Percentiles rank a stretch among this genome's conserved stretches.
Evolutionary conservation across 2,888 invertebrate species (phyloP).

Genomic region (Tetragonula carbonaria): DNA sequence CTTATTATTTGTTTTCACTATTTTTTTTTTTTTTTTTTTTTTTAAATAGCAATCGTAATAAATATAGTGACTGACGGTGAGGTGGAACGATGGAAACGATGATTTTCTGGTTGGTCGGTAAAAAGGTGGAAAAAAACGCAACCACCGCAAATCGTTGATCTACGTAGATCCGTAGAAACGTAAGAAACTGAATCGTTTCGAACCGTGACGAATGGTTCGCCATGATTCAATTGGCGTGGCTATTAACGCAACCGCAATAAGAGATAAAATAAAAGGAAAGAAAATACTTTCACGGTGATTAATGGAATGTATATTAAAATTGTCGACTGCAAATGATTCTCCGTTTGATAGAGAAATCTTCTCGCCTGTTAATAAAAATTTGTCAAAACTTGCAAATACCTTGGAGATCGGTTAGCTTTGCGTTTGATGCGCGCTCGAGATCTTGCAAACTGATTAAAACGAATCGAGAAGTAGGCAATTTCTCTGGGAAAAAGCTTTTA

Average conservation of each 20-base stretch:
- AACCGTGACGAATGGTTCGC: slow-evolving; percentile 20
- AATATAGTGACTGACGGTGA: not conserved
- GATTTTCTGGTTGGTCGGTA: slow-evolving; percentile 33
- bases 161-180: slow-evolving; percentile 22
- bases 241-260: slow-evolving; percentile 48
- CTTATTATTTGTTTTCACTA: not conserved
- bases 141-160: slow-evolving; percentile 51
- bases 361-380: slow-evolving; percentile 1
- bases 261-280: not conserved
- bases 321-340: slow-evolving; percentile 8
- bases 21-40: not conserved
- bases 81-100: not conserved
- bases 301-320: slow-evolving; percentile 13
- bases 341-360: slow-evolving; percentile 3
- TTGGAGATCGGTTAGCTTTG: not conserved
- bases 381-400: not conserved
- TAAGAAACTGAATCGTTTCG: slow-evolving; percentile 54
- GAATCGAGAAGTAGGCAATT: not conserved
- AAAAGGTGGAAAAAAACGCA: slow-evolving; percentile 24
- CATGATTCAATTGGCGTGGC: slow-evolving; percentile 27
- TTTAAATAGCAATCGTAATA: not conserved
- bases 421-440: not conserved
- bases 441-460: not conserved
- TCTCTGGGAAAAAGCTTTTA: not conserved
- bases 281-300: slow-evolving; percentile 7